Percentiles rank a stretch among this genome's conserved stretches.
These are phyloP conservation scores for Scomber colias DNA, from an alignment of 2,113 vertebrate species.

Conservation along the genomic window DNA sequence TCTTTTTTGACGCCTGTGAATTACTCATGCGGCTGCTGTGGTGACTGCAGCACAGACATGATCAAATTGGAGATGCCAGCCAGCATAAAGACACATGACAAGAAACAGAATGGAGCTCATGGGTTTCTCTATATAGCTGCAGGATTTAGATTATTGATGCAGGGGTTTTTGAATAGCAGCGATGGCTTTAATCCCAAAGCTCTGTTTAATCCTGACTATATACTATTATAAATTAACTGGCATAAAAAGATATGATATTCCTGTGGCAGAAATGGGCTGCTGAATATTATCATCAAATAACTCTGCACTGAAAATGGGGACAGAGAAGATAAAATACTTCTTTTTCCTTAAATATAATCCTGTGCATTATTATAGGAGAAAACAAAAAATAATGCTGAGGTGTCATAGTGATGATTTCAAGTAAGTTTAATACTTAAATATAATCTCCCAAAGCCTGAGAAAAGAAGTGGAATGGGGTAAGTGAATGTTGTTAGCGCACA, in stretches of 20 bases:
- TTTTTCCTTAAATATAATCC: neutral
- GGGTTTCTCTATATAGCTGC: constrained; percentile 17
- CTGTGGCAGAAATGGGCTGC: neutral
- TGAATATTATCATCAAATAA: neutral
- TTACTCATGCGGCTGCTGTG: constrained; percentile 36
- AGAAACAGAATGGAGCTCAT: neutral
- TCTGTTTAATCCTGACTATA: neutral
- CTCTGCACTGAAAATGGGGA: neutral
- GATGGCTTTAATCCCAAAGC: constrained; percentile 36
- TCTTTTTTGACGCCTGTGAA: constrained; percentile 8
- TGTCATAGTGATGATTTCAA: too few relatives aligned
- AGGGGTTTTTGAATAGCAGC: neutral
- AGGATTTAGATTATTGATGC: constrained; percentile 49
- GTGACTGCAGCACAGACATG: constrained; percentile 43
- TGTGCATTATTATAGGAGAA: too few relatives aligned
- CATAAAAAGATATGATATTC: neutral
- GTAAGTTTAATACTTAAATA: neutral
- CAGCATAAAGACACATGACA: constrained; percentile 30
- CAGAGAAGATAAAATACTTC: neutral
- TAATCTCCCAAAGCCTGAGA: neutral
- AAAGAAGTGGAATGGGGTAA: too few relatives aligned
- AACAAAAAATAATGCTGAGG: too few relatives aligned
- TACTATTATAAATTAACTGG: neutral
- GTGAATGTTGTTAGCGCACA: too few relatives aligned
- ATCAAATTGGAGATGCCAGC: constrained; percentile 32